Conservation (phyloP, 2,113 vertebrate species). For the Phycodurus eques region DNA sequence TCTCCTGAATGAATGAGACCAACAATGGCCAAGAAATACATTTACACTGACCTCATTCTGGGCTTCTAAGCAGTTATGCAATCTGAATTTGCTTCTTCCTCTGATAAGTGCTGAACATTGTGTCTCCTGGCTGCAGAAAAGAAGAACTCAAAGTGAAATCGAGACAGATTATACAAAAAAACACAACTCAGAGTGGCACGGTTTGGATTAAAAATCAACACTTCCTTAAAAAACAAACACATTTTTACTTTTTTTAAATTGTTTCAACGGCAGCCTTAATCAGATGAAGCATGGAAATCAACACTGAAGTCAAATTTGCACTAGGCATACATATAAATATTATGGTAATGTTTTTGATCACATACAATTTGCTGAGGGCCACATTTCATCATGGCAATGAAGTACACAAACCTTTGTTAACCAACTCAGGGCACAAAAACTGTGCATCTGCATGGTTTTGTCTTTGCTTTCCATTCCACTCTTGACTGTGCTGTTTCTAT, state of each 20-base stretch:
- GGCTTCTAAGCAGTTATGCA: constrained; percentile 30
- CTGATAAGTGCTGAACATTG: constrained; percentile 42
- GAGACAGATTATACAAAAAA: constrained; percentile 25
- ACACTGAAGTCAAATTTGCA: background rate
- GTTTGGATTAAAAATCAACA: constrained; percentile 31
- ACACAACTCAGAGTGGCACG: constrained; percentile 3
- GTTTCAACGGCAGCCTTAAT: background rate
- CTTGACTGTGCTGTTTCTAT: background rate
- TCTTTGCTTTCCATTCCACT: background rate
- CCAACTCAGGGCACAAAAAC: background rate
- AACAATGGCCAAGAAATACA: constrained; percentile 14
- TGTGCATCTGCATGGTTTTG: background rate
- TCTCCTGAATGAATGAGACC: constrained; percentile 11
- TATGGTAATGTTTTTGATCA: background rate
- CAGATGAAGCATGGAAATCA: background rate
- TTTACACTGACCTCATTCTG: constrained; percentile 28
- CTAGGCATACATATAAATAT: background rate
- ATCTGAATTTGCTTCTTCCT: constrained; percentile 47
- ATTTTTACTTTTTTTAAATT: background rate
- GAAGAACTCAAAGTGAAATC: constrained; percentile 44
- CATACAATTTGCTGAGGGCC: background rate
- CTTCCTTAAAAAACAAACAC: constrained; percentile 17
- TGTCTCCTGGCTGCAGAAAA: constrained; percentile 44
- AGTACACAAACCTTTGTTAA: background rate
- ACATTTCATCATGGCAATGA: background rate